Base-by-base conservation (phyloP, 1,140 invertebrate species). In the Drusus annulatus region DNA sequence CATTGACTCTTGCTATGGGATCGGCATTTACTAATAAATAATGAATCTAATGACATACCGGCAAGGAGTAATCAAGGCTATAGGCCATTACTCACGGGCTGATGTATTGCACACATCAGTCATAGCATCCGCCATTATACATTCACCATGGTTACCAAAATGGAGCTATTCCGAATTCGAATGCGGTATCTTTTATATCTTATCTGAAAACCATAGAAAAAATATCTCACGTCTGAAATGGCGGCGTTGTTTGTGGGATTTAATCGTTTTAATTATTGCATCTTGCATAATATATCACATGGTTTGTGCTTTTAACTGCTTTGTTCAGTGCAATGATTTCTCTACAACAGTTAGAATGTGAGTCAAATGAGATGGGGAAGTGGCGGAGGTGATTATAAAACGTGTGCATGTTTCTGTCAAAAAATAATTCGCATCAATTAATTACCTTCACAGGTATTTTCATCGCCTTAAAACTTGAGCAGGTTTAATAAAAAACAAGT, bases 51-150 rank as follows among this genome's bases (percentile, higher is more conserved):
- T 50, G 65, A 36, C 65, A 69, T 69, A 51, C 36, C 31, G 31
- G 65, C 8, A 17, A 16, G 36, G 31, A 8, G 36, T 51, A 19
- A 69, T 69, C 65, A 69, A 69, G 65, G 65, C 36, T 69, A 19
- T 21, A 23, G 28, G 31, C n/a, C 21, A 50, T n/a, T 19, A 69
- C 21, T 23, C 16, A 23, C 31, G 2, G 6, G n/a, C 17, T 45
- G 65, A 69, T 69, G 36, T 50, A 69, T 69, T 69, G 65, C 65
- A 69, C 36, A 51, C 65, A 69, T 69, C 65, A 36, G 4, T 69
- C 65, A 69, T 69, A 31, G 7, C 8, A 69, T 21, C 31, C 7
- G n/a, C 36, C 17, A 65, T 65, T 65, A 65, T 65, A 36, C 10
- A 65, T 65, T 65, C 28, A 65, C 16, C 62, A 36, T 65, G 28